These are phyloP conservation scores for Passerina amoena DNA, from an alignment of 2,113 vertebrate genomes.

Conservation along the genomic window DNA sequence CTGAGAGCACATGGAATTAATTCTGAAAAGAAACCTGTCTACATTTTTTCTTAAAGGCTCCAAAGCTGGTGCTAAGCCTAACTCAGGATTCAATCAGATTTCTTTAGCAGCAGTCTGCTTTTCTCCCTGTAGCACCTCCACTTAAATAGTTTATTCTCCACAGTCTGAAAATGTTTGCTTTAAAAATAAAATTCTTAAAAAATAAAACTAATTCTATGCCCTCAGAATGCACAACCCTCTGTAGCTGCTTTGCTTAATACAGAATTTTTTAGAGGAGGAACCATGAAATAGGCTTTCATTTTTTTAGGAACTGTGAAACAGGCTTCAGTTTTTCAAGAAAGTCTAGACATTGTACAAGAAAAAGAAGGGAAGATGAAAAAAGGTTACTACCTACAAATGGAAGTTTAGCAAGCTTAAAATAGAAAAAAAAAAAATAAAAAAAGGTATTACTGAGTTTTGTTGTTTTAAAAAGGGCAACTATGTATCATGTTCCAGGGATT, in stretches of 20 bases:
- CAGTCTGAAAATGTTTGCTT: not conserved
- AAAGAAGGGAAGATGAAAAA: not conserved
- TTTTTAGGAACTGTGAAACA: not conserved
- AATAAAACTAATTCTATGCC: not conserved
- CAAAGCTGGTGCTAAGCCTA: not conserved
- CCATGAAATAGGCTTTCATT: not conserved
- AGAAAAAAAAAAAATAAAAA: not conserved
- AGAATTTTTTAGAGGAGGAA: not conserved
- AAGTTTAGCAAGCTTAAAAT: not conserved
- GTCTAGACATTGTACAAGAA: not conserved
- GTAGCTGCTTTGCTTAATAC: not conserved
- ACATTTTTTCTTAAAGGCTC: not conserved
- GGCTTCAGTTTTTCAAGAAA: not conserved
- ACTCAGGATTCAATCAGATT: not conserved
- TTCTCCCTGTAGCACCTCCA: not conserved
- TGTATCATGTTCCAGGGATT: not conserved
- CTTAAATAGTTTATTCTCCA: not conserved
- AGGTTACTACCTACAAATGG: not conserved
- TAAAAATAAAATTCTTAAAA: not conserved
- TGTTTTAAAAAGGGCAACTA: not conserved
- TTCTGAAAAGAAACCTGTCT: not conserved
- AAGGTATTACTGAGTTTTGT: not conserved
- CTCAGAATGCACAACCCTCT: not conserved
- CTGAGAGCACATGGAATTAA: not conserved
- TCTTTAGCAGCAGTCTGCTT: not conserved